Evolutionary conservation across 2,113 vertebrate genomes (phyloP), one percentile per base, ranked within the genome.

Genomic region (Perognathus longimembris): DNA sequence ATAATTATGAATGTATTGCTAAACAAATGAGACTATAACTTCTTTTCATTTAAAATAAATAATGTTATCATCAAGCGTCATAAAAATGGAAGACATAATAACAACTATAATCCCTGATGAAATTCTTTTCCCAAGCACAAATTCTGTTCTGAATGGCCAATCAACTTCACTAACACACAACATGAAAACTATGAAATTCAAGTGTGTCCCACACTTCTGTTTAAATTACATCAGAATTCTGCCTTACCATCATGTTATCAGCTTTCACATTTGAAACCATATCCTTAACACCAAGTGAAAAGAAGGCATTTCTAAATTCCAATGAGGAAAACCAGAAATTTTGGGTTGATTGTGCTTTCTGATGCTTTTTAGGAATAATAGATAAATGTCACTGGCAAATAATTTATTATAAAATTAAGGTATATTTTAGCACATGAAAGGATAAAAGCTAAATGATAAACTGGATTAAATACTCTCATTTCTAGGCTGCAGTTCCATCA

Each of bases 151-250:
- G 17, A 40, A 91, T 81, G 36, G 26, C 34, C 86, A 77, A 84
- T 92, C 54, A 73, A 86, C 30, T 59, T 92, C 21, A 88, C 54
- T 86, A 54, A 54, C 50, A 50, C 9, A 81, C 83, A 94, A 81
- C 54, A 67, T 30, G 7, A 80, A 92, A 95, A 87, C 86, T 89
- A 92, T 84, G 8, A 84, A 92, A 91, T 61, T 50, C 74, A 78
- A 92, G 79, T 75, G n/a, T 17, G 66, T 85, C 40, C 85, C 67
- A 90, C 30, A 85, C 36, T 85, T 87, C 30, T 90, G 42, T 82
- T 85, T 82, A 83, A 92, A 85, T 82, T 85, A 73, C 36, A 92
- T 63, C 61, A 90, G 42, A 86, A 69, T 79, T 90, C 40, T 78
- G 21, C 63, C 21, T 74, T 74, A 34, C 73, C 28, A 50, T 69